Evolutionary conservation across 2,797 vertebrate species (phyloP), one percentile per base, ranked within the genome.

Genomic region (Catostomus latipinnis): DNA sequence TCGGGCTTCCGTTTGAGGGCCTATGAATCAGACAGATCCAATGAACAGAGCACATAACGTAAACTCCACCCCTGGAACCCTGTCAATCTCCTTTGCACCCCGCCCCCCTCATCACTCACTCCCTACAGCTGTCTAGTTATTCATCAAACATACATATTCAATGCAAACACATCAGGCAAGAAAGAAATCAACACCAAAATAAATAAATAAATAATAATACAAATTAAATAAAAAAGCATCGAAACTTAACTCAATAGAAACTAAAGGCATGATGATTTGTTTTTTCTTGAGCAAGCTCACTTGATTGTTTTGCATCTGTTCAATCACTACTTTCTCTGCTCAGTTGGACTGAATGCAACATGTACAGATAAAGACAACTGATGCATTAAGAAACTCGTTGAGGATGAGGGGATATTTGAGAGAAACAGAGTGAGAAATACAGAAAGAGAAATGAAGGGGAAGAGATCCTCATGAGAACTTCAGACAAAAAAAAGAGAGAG

Each of bases 1-100:
- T 98, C 97, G 34, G 97, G 96, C 88, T 99, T 99, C 95, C 97
- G 93, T 95, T 99, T 99, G 93, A 99, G 94, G 89, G 96, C 97
- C 98, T 99, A 96, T 74, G 90, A 95, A 91, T 94, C 89, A 97
- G 91, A 96, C 87, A 92, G 81, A 94, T 82, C 81, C 84, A 89
- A 91, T 92, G 91, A 90, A 91, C 88, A 84, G 82, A 86, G 93
- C 78, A 91, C 76, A 88, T 81, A 85, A 81, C 85, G 80, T 80
- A 83, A 86, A 85, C 88, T 34, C 80, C 49, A 0, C 50, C 67
- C 72, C 54, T 87, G 88, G 88, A 92, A 90, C 88, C 90, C 70
- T 73, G 74, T 72, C 80, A 78, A 71, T 67, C 72, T 71, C 80
- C n/a, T 70, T 46, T 78, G 18, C 34, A 52, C 62, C 75, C 78